A percentile compares a stretch with the other conserved stretches of the same genome.
Evolutionary conservation across 2,797 vertebrate species (phyloP).

Genomic region (Menidia menidia): DNA sequence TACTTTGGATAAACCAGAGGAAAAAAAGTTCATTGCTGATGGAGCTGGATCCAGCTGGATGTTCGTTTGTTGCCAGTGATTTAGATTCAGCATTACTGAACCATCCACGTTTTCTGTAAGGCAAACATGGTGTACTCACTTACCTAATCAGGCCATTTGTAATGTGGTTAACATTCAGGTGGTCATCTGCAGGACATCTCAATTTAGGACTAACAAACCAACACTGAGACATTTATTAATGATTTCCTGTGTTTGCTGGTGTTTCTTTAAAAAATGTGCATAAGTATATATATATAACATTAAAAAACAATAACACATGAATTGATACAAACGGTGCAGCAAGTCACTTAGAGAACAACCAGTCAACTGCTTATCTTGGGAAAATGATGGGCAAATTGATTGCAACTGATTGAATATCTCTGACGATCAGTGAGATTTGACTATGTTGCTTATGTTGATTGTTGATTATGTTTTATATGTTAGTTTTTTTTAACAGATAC

Average conservation of each 20-base stretch:
- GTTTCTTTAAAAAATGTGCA: no score
- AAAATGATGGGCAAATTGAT: neutral
- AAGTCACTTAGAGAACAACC: neutral
- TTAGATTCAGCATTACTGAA: no score
- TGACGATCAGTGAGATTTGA: neutral
- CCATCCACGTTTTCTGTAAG: no score
- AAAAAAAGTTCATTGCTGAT: constrained; percentile 81
- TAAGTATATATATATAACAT: no score
- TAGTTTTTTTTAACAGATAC: neutral
- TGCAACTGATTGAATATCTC: neutral
- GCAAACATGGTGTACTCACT: constrained; percentile 13
- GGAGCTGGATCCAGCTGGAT: constrained; percentile 66
- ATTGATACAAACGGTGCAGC: no score
- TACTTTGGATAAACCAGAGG: constrained; percentile 71
- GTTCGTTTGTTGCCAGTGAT: constrained; percentile 16
- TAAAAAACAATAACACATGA: no score
- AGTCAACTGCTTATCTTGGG: neutral
- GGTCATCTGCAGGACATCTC: constrained; percentile 3
- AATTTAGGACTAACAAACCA: constrained; percentile 51
- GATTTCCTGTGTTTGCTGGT: neutral
- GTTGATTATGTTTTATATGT: neutral
- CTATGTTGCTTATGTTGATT: neutral
- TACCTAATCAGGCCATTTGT: constrained; percentile 1
- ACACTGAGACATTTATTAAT: constrained; percentile 87
- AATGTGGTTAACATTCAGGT: constrained; percentile 14